Base-by-base conservation (phyloP, 2,113 vertebrate genomes). In the Prochilodus magdalenae region DNA sequence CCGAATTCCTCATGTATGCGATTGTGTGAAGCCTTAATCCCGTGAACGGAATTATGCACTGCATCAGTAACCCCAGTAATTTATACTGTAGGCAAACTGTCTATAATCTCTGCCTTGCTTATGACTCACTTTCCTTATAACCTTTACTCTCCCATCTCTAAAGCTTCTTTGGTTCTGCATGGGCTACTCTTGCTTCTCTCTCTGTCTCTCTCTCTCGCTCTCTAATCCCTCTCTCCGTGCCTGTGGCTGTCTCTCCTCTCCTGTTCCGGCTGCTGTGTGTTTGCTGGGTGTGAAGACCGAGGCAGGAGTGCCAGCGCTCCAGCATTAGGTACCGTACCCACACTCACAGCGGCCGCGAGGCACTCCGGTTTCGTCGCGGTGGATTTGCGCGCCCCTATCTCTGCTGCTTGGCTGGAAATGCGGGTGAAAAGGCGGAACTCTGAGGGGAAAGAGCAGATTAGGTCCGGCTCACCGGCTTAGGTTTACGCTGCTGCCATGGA, bases 241-340 rank as follows among this genome's bases (percentile, higher is more conserved):
- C 72, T 79, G 75, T 73, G 85, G 76, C 74, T 3, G 83, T 82
- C 55, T 85, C 80, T 30, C 51, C 70, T 66, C 62, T 77, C 83
- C 55, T 80, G 63, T 79, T 69, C 86, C 49, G 27, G 3, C 36
- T 29, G 30, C 62, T 30, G 29, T 70, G 29, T 27, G 53, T 67
- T 29, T 70, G 44, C 49, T 66, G 72, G 92, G 90, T 93, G 89
- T 91, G 89, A 95, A 99, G 97, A 97, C 90, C 95, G 96, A 89
- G 87, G 90, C 94, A 95, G 97, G 93, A 99, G 97, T 92, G 94
- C 96, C 96, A 98, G 97, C 90, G 97, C 97, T 90, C 97, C 97
- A 0, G 92, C 93, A 88, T 94, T 98, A 98, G 97, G 97, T 98
- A 98, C 90, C 83, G 96, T 96, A 95, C 89, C 73, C 78, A 55